Evolutionary conservation across 2,797 vertebrate species (phyloP).

Genomic region (Notoglanidium macrostoma): DNA sequence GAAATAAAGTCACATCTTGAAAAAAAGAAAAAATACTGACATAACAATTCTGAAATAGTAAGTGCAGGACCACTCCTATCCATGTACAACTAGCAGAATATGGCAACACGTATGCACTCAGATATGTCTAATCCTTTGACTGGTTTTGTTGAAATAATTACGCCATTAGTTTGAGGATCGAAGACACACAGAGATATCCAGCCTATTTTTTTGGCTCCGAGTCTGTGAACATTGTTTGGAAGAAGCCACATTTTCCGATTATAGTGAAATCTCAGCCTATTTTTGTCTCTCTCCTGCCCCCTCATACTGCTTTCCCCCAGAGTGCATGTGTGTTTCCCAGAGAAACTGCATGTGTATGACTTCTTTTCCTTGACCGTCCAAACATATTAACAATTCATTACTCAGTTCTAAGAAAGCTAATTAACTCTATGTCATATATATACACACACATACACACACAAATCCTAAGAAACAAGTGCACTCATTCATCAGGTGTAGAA

Average conservation of each 20-base stretch:
- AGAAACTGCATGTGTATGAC: constrained; percentile 46
- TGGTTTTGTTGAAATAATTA: background rate
- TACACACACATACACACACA: background rate
- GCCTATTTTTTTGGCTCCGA: constrained; percentile 58
- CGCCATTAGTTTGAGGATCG: background rate
- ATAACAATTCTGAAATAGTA: background rate
- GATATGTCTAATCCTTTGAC: background rate
- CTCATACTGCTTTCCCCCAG: constrained; percentile 68
- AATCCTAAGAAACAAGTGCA: background rate
- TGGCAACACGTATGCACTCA: background rate
- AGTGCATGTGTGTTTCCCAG: constrained; percentile 70
- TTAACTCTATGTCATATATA: too few relatives aligned
- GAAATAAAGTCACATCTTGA: background rate
- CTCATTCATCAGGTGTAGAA: background rate
- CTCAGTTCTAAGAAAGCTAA: background rate
- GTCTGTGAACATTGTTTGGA: constrained; percentile 61
- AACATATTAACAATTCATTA: background rate
- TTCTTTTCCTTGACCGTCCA: background rate
- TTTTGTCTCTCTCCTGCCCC: constrained; percentile 68
- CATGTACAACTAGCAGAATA: background rate
- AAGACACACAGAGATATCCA: constrained; percentile 19
- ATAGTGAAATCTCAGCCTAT: constrained; percentile 66
- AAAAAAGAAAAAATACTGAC: background rate
- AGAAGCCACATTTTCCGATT: constrained; percentile 64
- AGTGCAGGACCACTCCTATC: background rate